A percentile compares a stretch with the other conserved stretches of the same genome.
phyloP scores from a whole-genome alignment of 1,140 invertebrate species.

The Bacillus rossius region DNA sequence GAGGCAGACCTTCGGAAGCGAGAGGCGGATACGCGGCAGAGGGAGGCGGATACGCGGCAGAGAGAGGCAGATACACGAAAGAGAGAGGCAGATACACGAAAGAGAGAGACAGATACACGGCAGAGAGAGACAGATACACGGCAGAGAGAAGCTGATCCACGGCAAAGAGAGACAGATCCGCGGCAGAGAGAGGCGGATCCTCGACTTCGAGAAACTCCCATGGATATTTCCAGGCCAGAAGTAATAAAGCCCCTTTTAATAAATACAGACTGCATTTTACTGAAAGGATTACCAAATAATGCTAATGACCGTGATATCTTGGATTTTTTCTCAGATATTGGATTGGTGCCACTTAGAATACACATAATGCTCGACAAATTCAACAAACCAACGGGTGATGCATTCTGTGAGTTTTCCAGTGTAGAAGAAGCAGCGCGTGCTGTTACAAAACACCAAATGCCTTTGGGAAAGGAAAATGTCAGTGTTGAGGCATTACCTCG shows the following conservation, averaged over 20 bases:
- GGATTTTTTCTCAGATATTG: conserved; percentile 72
- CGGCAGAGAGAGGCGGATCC: too few relatives aligned
- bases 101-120: too few relatives aligned
- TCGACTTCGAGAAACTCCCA: too few relatives aligned
- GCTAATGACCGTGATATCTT: conserved; percentile 70
- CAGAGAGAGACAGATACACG: too few relatives aligned
- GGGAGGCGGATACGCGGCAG: too few relatives aligned
- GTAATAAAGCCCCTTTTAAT: conserved; percentile 14
- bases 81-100: too few relatives aligned
- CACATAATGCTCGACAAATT: conserved; percentile 60
- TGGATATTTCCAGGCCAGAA: too few relatives aligned
- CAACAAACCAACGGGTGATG: conserved; percentile 69
- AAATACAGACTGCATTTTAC: conserved; percentile 57
- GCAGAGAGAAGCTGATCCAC: too few relatives aligned
- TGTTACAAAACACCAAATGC: conserved; percentile 59
- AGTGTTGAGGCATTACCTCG: conserved; percentile 60
- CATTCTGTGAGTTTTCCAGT: conserved; percentile 77
- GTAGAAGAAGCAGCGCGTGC: conserved; percentile 63
- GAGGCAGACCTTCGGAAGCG: too few relatives aligned
- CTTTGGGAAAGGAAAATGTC: conserved; percentile 58
- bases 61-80: too few relatives aligned
- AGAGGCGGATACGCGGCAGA: too few relatives aligned
- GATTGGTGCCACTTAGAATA: conserved; percentile 66
- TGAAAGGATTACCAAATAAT: conserved; percentile 68
- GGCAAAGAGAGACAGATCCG: too few relatives aligned